Base-by-base conservation (phyloP, 2,888 invertebrate species). In the Drosophila rubida region DNA sequence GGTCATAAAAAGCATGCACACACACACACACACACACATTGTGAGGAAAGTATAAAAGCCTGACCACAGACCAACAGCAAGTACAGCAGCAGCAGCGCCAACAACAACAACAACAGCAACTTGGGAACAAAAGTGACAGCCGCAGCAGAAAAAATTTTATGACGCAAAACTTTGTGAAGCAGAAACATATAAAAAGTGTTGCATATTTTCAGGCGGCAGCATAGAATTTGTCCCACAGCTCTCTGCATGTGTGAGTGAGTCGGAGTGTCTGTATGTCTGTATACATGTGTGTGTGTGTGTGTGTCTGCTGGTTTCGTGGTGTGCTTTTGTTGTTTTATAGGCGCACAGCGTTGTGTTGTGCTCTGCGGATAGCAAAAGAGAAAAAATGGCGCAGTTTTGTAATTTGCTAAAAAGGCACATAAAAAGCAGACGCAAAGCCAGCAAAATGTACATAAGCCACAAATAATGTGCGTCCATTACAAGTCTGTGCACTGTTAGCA, bases 171-270 rank as follows among this genome's bases (percentile, higher is more conserved):
- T 85, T 78, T 83, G 75, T 85, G 87, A 77, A 76, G 87, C 85
- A 84, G 82, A 85, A 87, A 72, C 82, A 80, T 72, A 83, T 88
- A 79, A 85, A 88, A 88, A 87, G 77, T 80, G 82, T 84, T 81
- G 80, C 78, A 85, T 86, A 83, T 72, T 83, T 84, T 86, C 66
- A 54, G 77, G 70, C 39, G 68, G 75, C 67, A 62, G 42, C 62
- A 59, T 61, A 67, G 72, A 67, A 75, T 75, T 48, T 67, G 62
- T 73, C 63, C 63, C 58, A 42, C 19, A 16, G 50, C 49, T 60
- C 39, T 22, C 22, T 59, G 25, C 45, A 4, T 60, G 50, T 42
- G 42, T 63, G 49, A 57, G 39, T 65, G 35, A 46, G 61, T 58
- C 30, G 1, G 25, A n/a, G n/a, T 4, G 32, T 32, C 25, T 32